phyloP scores from a whole-genome alignment of 2,888 invertebrate genomes.

The Drosophila antonietae region DNA sequence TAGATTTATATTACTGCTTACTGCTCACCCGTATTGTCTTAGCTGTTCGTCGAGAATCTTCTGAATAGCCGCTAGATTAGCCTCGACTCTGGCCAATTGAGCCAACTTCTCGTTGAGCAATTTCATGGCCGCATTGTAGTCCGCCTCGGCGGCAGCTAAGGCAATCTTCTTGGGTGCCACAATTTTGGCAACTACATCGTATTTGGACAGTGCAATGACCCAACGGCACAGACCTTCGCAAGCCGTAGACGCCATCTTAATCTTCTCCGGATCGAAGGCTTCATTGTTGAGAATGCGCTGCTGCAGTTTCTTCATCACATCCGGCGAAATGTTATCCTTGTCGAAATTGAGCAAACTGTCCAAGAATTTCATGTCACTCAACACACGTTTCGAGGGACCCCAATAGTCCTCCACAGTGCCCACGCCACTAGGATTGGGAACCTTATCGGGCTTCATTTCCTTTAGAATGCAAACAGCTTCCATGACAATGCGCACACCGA shows the following conservation, averaged over 20 bases:
- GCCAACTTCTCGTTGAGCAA: slow-evolving; percentile 87
- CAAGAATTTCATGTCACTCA: slow-evolving; percentile 96
- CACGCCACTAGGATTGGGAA: slow-evolving; percentile 92
- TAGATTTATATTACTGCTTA: too few relatives aligned
- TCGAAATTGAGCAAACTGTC: slow-evolving; percentile 94
- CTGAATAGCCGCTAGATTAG: slow-evolving; percentile 87
- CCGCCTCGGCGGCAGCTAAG: slow-evolving; percentile 93
- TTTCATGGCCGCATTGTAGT: slow-evolving; percentile 89
- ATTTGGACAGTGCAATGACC: slow-evolving; percentile 97
- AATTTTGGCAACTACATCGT: slow-evolving; percentile 95
- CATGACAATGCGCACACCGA: slow-evolving; percentile 95
- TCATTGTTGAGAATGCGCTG: slow-evolving; percentile 92
- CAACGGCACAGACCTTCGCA: slow-evolving; percentile 97
- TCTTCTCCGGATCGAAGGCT: slow-evolving; percentile 96
- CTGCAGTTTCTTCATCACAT: slow-evolving; percentile 93
- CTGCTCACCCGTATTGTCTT: slow-evolving; percentile 84
- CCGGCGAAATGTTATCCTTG: slow-evolving; percentile 94
- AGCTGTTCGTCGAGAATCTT: slow-evolving; percentile 87
- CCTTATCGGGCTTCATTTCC: slow-evolving; percentile 94
- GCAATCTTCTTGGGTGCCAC: slow-evolving; percentile 97
- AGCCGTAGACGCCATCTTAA: slow-evolving; percentile 93
- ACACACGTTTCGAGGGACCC: slow-evolving; percentile 94
- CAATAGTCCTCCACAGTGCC: slow-evolving; percentile 96
- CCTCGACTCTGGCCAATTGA: slow-evolving; percentile 85
- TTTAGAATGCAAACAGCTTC: slow-evolving; percentile 97